Conservation (phyloP, 2,888 invertebrate species). For the Callimorpha dominula region DNA sequence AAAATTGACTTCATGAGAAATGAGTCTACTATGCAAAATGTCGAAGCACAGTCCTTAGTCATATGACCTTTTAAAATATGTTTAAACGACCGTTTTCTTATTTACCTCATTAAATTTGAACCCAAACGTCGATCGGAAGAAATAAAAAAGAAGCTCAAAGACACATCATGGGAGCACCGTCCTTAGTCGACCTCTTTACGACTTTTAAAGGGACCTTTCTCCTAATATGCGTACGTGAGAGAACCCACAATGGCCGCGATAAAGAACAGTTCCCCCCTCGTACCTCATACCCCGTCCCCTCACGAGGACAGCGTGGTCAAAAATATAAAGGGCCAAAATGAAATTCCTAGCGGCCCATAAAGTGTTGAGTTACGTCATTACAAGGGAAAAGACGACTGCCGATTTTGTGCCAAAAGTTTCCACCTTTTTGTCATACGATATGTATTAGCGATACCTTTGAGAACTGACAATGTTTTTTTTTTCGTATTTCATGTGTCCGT, state of each 20-base stretch:
- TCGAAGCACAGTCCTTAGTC: background rate
- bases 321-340: constrained; percentile 81
- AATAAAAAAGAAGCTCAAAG: constrained; percentile 63
- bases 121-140: constrained; percentile 55
- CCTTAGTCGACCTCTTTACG: constrained; percentile 76
- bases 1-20: too few species aligned
- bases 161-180: constrained; percentile 62
- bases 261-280: constrained; percentile 60
- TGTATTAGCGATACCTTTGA: constrained; percentile 47
- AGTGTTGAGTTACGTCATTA: constrained; percentile 85
- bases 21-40: background rate
- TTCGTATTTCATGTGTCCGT: constrained; percentile 2
- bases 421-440: constrained; percentile 49
- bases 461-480: constrained; percentile 25
- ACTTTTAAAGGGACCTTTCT: constrained; percentile 72
- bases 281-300: constrained; percentile 22
- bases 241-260: constrained; percentile 68
- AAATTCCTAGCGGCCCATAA: constrained; percentile 80
- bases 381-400: constrained; percentile 55
- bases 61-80: background rate
- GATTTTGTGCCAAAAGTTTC: constrained; percentile 50
- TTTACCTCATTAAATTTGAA: constrained; percentile 40
- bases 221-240: constrained; percentile 79
- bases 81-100: constrained; percentile 10
- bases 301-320: constrained; percentile 70